Evolutionary conservation across 2,888 invertebrate genomes (phyloP).

Genomic region (Tipula lateralis): DNA sequence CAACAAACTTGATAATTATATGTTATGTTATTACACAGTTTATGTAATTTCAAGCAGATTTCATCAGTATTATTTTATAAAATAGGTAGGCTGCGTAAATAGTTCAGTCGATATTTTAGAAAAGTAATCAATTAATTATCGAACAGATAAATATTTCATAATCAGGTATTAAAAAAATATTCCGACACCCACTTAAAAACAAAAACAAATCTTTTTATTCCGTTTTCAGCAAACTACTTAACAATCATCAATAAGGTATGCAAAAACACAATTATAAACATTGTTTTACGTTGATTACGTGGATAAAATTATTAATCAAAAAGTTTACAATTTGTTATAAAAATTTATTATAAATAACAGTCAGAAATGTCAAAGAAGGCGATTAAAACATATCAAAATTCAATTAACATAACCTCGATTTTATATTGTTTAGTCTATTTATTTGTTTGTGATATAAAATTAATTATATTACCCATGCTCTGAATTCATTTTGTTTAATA

Average conservation of each 20-base stretch:
- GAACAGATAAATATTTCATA: not conserved
- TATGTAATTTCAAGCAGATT: no score
- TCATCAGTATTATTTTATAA: no score
- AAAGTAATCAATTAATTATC: not conserved
- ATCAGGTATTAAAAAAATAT: not conserved
- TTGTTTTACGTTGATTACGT: not conserved
- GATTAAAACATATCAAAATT: not conserved
- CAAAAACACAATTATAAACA: not conserved
- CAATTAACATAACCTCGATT: slow-evolving; percentile 27
- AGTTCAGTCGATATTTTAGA: no score
- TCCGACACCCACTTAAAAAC: not conserved
- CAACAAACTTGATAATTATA: no score
- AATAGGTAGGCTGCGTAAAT: no score
- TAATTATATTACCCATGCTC: slow-evolving; percentile 46
- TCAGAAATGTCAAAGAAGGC: not conserved
- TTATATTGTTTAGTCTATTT: not conserved
- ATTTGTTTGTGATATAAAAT: not conserved
- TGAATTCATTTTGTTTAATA: slow-evolving; percentile 46
- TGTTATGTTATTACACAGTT: no score
- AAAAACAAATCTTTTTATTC: not conserved
- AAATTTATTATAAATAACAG: not conserved
- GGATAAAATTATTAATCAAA: not conserved
- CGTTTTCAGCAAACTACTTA: not conserved
- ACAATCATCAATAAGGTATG: slow-evolving; percentile 1
- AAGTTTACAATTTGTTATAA: no score